Percentiles rank a stretch among this genome's conserved stretches.
phyloP scores from a whole-genome alignment of 1,140 invertebrate genomes.

The Meteorus sp. region DNA sequence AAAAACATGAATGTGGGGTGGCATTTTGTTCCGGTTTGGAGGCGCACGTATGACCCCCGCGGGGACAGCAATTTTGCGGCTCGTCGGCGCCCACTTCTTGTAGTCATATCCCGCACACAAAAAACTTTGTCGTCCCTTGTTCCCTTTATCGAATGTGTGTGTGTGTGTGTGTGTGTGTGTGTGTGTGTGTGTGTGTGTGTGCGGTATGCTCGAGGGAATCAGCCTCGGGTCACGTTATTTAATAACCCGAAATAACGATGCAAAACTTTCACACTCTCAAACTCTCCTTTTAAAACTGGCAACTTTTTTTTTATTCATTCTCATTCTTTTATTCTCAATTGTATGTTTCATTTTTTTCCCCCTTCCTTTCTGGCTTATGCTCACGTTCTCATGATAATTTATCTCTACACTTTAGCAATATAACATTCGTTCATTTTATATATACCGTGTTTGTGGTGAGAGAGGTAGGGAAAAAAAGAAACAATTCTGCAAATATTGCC shows the following conservation, averaged over 20 bases:
- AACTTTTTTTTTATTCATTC: slow-evolving; percentile 3
- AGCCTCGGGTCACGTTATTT: slow-evolving; percentile 36
- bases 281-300: neutral
- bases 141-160: slow-evolving; percentile 14
- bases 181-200: neutral
- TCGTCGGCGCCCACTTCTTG: slow-evolving; percentile 18
- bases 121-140: slow-evolving; percentile 17
- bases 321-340: neutral
- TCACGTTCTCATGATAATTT: neutral
- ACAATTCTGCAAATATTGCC: too few species aligned
- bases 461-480: neutral
- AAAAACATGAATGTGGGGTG: neutral
- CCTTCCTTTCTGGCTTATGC: neutral
- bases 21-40: slow-evolving; percentile 18
- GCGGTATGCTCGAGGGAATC: slow-evolving; percentile 11
- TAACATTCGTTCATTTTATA: neutral
- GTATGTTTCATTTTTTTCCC: neutral
- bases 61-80: slow-evolving; percentile 26
- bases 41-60: slow-evolving; percentile 9
- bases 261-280: slow-evolving; percentile 33
- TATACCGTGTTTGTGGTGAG: too few species aligned
- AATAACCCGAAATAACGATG: slow-evolving; percentile 45
- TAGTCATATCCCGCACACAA: neutral
- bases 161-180: neutral
- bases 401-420: neutral